Percentiles rank a stretch among this genome's conserved stretches.
Conservation (phyloP, 2,113 vertebrate species). For the Limanda limanda region DNA sequence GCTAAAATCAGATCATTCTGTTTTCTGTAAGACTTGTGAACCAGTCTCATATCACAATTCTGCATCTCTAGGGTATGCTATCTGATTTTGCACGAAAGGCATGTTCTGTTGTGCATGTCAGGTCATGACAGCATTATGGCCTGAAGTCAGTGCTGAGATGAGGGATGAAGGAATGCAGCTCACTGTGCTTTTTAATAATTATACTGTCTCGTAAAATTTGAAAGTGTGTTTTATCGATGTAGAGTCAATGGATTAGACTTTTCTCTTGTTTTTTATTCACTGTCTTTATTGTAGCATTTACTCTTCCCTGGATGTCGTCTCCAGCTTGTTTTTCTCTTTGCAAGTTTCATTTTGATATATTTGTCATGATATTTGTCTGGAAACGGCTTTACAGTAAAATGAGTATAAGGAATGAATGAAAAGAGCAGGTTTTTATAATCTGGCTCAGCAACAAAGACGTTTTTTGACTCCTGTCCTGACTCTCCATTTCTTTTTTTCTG, state of each 20-base stretch:
- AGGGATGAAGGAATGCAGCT: background rate
- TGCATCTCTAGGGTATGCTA: background rate
- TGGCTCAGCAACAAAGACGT: conserved; percentile 5
- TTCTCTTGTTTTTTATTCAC: background rate
- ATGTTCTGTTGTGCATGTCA: background rate
- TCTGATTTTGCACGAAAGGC: conserved; percentile 1
- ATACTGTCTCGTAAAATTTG: background rate
- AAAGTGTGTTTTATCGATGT: background rate
- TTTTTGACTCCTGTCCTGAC: conserved; percentile 4
- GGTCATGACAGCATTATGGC: background rate
- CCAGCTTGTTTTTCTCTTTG: background rate
- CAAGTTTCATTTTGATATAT: no score
- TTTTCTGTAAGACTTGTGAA: background rate
- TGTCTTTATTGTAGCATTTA: no score
- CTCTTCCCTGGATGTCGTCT: no score
- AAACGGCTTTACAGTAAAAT: no score
- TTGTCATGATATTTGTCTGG: no score
- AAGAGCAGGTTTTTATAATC: conserved; percentile 6
- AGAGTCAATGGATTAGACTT: background rate
- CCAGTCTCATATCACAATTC: conserved; percentile 10
- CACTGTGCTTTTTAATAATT: background rate
- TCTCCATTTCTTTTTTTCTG: conserved; percentile 11
- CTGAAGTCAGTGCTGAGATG: background rate
- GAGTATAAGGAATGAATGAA: background rate
- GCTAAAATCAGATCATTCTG: conserved; percentile 33